Base-by-base conservation (phyloP, 2,888 invertebrate genomes). In the Rhimphoctona megacephalus region DNA sequence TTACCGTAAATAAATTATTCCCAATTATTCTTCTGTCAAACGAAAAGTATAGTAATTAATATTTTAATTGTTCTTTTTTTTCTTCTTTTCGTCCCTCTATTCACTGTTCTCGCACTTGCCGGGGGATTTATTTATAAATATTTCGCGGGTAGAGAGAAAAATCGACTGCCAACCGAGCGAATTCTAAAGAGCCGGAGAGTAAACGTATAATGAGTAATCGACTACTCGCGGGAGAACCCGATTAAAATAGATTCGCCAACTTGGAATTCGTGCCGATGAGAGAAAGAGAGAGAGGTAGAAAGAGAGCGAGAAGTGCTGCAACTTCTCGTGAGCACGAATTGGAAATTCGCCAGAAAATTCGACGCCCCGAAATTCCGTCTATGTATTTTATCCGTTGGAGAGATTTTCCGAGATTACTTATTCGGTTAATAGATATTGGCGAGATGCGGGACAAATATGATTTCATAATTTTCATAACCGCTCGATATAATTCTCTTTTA, bases 221-320 rank as follows among this genome's bases (percentile, higher is more conserved):
- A 89, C 89, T 87, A 87, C 85, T 87, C 88, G 74, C 88, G 79
- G 86, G 88, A 88, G 89, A 80, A 85, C 78, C 85, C 88, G 92
- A 90, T 91, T 89, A 90, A 92, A 92, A 92, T 92, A 92, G 92
- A 92, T 85, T 87, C 87, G 89, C 85, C 89, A 87, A 90, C 88
- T 61, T 85, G 88, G 90, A 90, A 89, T 89, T 88, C 88, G 85
- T 87, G 88, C 86, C 85, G 90, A 46, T 46, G 43, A 70, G 46
- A 70, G 25, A 70, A 19, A 70, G 70, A 70, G 69, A 70, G 30
- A 46, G 46, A 46, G 64, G 17, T 25, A 64, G n/a, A 39, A 14
- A 61, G 61, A 61, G 61, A 61, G 25, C 57, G 57, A 11, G 4
- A 61, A 61, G 2, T 30, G 61, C 30, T 61, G 61, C 61, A 61